phyloP scores from a whole-genome alignment of 2,797 vertebrate genomes.

The Phrynocephalus forsythii region DNA sequence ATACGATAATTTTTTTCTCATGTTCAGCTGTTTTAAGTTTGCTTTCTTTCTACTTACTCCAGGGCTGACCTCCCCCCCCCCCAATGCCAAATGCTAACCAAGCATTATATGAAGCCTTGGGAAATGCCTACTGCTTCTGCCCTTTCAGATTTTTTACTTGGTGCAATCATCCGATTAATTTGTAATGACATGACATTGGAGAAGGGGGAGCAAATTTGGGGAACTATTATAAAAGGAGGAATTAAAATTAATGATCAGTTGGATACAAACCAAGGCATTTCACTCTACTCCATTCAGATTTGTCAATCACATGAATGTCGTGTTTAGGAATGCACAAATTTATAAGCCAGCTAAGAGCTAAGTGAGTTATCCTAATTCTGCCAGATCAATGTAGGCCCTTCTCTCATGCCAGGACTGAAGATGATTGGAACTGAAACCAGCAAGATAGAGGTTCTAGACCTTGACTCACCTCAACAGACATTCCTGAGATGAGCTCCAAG shows the following conservation, averaged over 20 bases:
- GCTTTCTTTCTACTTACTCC: constrained; percentile 36
- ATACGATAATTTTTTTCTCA: constrained; percentile 38
- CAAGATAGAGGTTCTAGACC: neutral
- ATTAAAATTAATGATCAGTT: constrained; percentile 33
- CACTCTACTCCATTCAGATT: constrained; percentile 12
- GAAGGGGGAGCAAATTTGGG: neutral
- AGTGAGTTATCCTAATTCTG: neutral
- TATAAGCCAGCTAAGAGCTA: neutral
- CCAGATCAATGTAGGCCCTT: neutral
- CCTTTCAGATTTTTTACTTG: constrained; percentile 30
- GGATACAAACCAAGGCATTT: constrained; percentile 37
- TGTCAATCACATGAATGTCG: neutral
- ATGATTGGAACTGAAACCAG: neutral
- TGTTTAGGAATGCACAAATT: constrained; percentile 22
- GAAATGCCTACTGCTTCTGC: constrained; percentile 12
- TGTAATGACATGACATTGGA: constrained; percentile 20
- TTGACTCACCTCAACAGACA: neutral
- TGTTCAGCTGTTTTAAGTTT: constrained; percentile 12
- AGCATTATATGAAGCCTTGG: constrained; percentile 6
- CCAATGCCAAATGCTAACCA: neutral
- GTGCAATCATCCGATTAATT: neutral
- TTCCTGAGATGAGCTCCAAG: neutral
- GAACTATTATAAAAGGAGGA: neutral
- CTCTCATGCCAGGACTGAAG: neutral
- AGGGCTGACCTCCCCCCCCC: neutral